These are phyloP conservation scores for Chaetogeoica ovagalla DNA, from an alignment of 2,888 invertebrate genomes.

Conservation along the genomic window DNA sequence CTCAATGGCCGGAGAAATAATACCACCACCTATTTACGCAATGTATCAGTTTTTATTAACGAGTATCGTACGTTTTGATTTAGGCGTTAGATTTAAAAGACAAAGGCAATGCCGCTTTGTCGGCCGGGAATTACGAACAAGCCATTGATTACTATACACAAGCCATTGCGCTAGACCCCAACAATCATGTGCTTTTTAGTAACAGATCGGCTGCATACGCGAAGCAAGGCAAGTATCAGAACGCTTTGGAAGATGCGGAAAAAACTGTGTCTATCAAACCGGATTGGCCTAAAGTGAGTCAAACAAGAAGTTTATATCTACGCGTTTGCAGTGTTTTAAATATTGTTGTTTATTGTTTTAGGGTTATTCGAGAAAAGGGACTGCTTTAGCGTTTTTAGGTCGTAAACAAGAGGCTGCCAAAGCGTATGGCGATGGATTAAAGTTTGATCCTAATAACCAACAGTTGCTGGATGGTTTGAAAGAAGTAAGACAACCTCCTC, in stretches of 20 bases:
- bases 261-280: conserved; percentile 79
- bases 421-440: conserved; percentile 75
- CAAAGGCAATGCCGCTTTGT: conserved; percentile 82
- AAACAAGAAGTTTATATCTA: not conserved
- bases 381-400: conserved; percentile 78
- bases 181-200: conserved; percentile 86
- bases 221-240: conserved; percentile 73
- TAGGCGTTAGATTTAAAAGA: conserved; percentile 83
- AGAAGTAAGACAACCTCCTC: conserved; percentile 64
- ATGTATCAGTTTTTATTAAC: not conserved
- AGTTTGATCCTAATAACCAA: conserved; percentile 72
- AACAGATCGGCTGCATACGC: conserved; percentile 91
- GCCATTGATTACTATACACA: conserved; percentile 79
- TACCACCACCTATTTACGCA: no score
- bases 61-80: conserved; percentile 7
- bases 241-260: conserved; percentile 83
- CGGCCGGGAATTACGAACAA: conserved; percentile 75
- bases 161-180: conserved; percentile 76
- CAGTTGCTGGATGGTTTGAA: conserved; percentile 71
- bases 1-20: no score
- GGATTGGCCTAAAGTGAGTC: conserved; percentile 73
- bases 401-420: conserved; percentile 74
- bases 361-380: conserved; percentile 83
- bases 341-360: conserved; percentile 56
- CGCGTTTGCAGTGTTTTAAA: not conserved